Percentiles rank a stretch among this genome's conserved stretches.
Conservation (phyloP, 1,140 invertebrate species). For the Reticulitermes speratus region DNA sequence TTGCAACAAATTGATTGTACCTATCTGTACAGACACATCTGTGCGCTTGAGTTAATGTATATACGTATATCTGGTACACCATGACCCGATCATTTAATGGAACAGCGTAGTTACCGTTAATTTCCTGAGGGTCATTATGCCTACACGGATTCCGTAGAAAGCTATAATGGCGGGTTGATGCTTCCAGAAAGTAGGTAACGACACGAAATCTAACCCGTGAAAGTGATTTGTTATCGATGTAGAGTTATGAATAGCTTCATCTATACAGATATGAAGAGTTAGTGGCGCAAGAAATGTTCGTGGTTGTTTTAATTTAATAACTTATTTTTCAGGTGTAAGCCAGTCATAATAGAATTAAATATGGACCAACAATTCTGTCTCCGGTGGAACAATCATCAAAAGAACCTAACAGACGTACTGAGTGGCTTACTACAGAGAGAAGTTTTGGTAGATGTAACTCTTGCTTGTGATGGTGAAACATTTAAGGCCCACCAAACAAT, state of each 20-base stretch:
- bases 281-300: background rate
- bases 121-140: background rate
- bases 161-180: constrained; percentile 26
- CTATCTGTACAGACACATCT: background rate
- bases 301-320: background rate
- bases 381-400: constrained; percentile 91
- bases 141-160: constrained; percentile 16
- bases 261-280: background rate
- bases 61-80: background rate
- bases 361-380: constrained; percentile 94
- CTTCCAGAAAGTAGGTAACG: background rate
- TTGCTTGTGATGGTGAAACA: constrained; percentile 87
- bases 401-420: constrained; percentile 84
- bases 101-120: constrained; percentile 7
- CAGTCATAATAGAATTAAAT: constrained; percentile 35
- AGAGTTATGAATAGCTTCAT: background rate
- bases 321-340: constrained; percentile 31
- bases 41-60: background rate
- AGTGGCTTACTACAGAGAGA: constrained; percentile 81
- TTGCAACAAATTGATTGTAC: background rate
- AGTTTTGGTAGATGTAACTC: constrained; percentile 86
- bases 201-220: background rate
- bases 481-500: constrained; percentile 93
- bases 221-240: background rate
- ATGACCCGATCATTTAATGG: background rate